Evolutionary conservation across 2,888 invertebrate genomes (phyloP).

Genomic region (Operophtera brumata): DNA sequence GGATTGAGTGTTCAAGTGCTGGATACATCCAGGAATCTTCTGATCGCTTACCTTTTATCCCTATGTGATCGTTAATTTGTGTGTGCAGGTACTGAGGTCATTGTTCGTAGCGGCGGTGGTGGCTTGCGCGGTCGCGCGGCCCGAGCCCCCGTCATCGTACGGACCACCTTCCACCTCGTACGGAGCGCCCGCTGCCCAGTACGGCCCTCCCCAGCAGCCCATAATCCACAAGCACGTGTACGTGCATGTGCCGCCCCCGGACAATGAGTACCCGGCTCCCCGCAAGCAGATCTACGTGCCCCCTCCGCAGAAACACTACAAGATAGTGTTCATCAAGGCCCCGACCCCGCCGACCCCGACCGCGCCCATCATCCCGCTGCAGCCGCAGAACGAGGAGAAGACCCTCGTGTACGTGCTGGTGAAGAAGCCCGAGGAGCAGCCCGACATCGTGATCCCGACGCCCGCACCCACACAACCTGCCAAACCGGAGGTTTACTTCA

Average conservation of each 20-base stretch:
- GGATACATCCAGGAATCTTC: background rate
- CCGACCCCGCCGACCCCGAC: constrained; percentile 83
- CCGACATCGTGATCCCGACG: constrained; percentile 88
- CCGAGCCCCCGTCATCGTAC: constrained; percentile 81
- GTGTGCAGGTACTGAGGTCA: constrained; percentile 72
- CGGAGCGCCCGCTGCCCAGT: constrained; percentile 81
- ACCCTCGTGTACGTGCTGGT: constrained; percentile 93
- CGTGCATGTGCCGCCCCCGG: constrained; percentile 94
- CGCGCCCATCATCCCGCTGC: constrained; percentile 83
- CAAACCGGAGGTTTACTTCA: constrained; percentile 95
- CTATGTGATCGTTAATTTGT: constrained; percentile 42
- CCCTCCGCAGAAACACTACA: constrained; percentile 89
- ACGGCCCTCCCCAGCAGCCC: constrained; percentile 86
- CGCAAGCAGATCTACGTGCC: constrained; percentile 77
- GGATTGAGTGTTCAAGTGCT: constrained; percentile 26
- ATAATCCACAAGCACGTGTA: constrained; percentile 95
- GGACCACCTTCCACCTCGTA: constrained; percentile 79
- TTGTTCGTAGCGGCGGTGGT: constrained; percentile 67
- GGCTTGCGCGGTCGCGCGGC: constrained; percentile 72
- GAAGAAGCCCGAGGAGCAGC: constrained; percentile 92
- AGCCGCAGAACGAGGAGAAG: constrained; percentile 93
- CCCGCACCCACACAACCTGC: constrained; percentile 91
- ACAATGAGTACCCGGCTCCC: constrained; percentile 87
- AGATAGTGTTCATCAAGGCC: constrained; percentile 91
- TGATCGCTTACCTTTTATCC: constrained; percentile 6